phyloP scores from a whole-genome alignment of 2,113 vertebrate species.

The Dryoscopus gambensis region DNA sequence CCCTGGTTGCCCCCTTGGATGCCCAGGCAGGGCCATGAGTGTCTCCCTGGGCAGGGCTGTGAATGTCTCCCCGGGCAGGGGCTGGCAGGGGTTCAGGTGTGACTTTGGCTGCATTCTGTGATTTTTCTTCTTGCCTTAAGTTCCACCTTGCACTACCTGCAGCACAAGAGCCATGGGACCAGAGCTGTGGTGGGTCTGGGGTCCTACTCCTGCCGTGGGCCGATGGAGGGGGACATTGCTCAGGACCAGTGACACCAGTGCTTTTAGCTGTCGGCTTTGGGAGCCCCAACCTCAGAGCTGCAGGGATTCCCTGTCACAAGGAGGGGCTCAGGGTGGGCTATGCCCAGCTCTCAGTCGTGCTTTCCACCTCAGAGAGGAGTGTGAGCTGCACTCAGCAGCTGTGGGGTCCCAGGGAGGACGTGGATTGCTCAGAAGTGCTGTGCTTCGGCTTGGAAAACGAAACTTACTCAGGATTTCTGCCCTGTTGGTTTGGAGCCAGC shows the following conservation, averaged over 20 bases:
- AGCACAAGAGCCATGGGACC: accelerated
- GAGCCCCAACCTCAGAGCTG: background rate
- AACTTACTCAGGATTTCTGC: background rate
- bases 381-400: background rate
- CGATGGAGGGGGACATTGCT: background rate
- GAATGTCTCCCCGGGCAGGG: background rate
- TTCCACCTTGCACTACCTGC: too few species aligned
- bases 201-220: background rate
- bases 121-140: background rate
- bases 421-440: background rate
- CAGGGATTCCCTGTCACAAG: background rate
- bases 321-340: background rate
- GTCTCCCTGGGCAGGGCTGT: background rate
- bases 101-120: background rate
- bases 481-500: background rate
- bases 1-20: accelerated
- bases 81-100: background rate
- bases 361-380: background rate
- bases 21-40: background rate
- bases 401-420: background rate
- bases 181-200: accelerated
- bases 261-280: background rate
- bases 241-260: background rate
- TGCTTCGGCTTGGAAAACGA: background rate
- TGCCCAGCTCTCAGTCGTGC: background rate